Conservation (phyloP, 2,797 vertebrate species). For the Iguana delicatissima region DNA sequence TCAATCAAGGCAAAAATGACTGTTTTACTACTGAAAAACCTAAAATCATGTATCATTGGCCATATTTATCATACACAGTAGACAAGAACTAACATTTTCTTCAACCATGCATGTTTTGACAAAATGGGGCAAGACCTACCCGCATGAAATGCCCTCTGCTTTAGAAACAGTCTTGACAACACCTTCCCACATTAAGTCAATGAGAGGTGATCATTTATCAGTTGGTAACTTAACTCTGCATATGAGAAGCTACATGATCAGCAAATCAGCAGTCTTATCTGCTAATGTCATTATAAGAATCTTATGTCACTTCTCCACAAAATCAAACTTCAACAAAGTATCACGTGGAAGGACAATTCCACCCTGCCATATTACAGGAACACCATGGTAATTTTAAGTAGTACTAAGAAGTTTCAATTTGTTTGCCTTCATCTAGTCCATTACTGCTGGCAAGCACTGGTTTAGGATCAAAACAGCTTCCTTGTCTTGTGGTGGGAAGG, state of each 20-base stretch:
- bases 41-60: not conserved
- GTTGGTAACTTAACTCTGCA: not conserved
- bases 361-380: no score
- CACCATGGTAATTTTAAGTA: no score
- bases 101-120: not conserved
- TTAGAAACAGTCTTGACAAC: not conserved
- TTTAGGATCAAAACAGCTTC: no score
- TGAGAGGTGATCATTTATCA: not conserved
- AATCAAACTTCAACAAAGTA: no score
- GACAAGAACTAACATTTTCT: not conserved
- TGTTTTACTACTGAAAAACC: not conserved
- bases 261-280: not conserved
- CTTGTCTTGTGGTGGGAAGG: no score
- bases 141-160: not conserved
- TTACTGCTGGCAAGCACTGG: no score
- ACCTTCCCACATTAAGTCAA: not conserved
- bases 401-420: no score
- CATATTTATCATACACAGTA: not conserved
- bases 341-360: no score
- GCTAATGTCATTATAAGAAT: no score
- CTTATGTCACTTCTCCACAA: no score
- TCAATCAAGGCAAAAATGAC: not conserved
- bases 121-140: not conserved
- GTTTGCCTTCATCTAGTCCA: no score
- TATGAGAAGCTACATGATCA: not conserved